Evolutionary conservation across 2,113 vertebrate species (phyloP).

Genomic region (Meriones unguiculatus): DNA sequence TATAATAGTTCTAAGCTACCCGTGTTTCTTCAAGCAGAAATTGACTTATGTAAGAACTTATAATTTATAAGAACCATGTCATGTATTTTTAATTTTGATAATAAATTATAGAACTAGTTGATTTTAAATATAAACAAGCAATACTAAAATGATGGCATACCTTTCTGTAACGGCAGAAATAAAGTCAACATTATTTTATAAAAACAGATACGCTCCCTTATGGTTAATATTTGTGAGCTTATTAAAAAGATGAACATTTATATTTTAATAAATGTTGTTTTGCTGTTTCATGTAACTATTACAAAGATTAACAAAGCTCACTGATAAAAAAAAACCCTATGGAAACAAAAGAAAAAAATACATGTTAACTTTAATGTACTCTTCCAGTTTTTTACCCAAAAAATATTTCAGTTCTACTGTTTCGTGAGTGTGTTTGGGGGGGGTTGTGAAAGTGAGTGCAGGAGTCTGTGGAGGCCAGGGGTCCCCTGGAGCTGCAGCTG

Average conservation of each 20-base stretch:
- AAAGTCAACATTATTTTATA: slow-evolving; percentile 26
- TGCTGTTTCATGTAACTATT: slow-evolving; percentile 17
- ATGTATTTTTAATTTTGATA: slow-evolving; percentile 48
- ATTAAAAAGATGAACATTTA: slow-evolving; percentile 49
- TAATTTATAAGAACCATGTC: background rate
- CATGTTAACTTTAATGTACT: background rate
- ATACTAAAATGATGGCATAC: background rate
- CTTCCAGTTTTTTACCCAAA: background rate
- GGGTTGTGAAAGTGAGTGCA: background rate
- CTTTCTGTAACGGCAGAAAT: background rate
- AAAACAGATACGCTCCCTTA: slow-evolving; percentile 50
- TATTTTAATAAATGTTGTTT: slow-evolving; percentile 16
- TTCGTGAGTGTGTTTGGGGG: too few species aligned
- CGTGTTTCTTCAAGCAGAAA: slow-evolving; percentile 51
- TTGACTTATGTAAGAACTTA: background rate
- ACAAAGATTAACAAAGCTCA: background rate
- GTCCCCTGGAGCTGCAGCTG: background rate
- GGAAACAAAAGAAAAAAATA: slow-evolving; percentile 48
- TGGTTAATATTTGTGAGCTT: slow-evolving; percentile 46
- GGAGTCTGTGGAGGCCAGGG: background rate
- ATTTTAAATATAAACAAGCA: slow-evolving; percentile 31
- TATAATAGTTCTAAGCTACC: background rate
- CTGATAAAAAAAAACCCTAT: slow-evolving; percentile 52
- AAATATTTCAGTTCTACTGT: background rate
- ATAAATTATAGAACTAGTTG: slow-evolving; percentile 30